Conservation (phyloP, 2,888 invertebrate genomes). For the Biston stratarius region DNA sequence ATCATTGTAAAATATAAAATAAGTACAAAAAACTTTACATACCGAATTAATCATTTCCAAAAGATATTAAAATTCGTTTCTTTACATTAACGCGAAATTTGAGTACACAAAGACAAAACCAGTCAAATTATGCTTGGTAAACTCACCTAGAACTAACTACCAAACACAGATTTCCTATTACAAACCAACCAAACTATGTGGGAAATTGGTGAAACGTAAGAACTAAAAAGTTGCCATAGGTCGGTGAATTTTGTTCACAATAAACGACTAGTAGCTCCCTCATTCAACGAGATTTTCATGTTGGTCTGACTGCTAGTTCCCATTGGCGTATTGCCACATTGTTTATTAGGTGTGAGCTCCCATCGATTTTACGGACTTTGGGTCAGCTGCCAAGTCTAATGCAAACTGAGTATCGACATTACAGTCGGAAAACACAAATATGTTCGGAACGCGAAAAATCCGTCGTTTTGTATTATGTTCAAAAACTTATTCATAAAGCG, state of each 20-base stretch:
- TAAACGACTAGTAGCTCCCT: background rate
- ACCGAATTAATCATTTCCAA: too few relatives aligned
- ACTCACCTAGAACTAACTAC: conserved; percentile 28
- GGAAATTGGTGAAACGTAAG: background rate
- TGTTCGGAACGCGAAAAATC: background rate
- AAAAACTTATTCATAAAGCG: too few relatives aligned
- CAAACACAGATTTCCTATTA: conserved; percentile 33
- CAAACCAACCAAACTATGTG: background rate
- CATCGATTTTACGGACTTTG: conserved; percentile 43
- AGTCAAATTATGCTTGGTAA: conserved; percentile 21
- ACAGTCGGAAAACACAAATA: conserved; percentile 1
- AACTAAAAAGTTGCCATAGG: background rate
- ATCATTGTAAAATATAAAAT: too few relatives aligned
- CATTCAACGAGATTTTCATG: background rate
- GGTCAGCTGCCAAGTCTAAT: conserved; percentile 43
- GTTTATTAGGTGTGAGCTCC: conserved; percentile 43
- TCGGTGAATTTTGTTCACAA: too few relatives aligned
- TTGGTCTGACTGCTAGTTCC: conserved; percentile 20
- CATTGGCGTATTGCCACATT: conserved; percentile 46
- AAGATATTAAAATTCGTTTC: too few relatives aligned
- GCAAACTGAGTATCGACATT: conserved; percentile 23
- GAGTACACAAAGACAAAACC: conserved; percentile 7
- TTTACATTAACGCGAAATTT: conserved; percentile 1
- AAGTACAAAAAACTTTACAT: too few relatives aligned
- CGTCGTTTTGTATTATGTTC: background rate